A percentile compares a stretch with the other conserved stretches of the same genome.
These are phyloP conservation scores for Acrocephalus kingi DNA, from an alignment of 2,113 vertebrate genomes.

Conservation along the genomic window DNA sequence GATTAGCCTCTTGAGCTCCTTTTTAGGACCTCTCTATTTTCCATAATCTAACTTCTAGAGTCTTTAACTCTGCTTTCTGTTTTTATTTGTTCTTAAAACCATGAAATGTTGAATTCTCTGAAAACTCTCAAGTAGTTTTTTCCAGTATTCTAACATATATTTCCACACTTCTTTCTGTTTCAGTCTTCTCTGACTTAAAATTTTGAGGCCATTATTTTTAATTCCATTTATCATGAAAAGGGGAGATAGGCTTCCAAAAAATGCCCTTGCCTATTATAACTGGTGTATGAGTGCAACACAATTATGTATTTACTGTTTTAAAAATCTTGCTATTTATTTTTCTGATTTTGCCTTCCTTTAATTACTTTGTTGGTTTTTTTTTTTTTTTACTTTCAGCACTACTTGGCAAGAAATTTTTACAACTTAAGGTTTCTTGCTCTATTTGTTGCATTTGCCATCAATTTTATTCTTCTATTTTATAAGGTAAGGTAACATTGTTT, in stretches of 20 bases:
- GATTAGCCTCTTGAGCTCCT: background rate
- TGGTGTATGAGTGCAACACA: background rate
- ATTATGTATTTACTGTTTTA: background rate
- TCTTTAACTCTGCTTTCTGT: background rate
- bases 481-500: conserved; percentile 81
- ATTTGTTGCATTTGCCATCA: conserved; percentile 98
- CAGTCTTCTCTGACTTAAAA: background rate
- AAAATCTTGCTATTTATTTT: background rate
- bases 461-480: conserved; percentile 99
- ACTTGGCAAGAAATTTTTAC: conserved; percentile 98
- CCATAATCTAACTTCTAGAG: background rate
- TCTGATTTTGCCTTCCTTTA: background rate
- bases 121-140: background rate
- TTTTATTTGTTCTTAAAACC: background rate
- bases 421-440: conserved; percentile 95
- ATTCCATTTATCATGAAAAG: background rate
- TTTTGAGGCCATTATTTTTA: background rate
- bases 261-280: background rate
- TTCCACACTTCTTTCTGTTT: background rate
- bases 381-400: conserved; percentile 82
- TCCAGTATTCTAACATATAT: background rate
- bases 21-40: background rate
- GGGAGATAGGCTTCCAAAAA: background rate
- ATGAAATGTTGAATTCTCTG: background rate
- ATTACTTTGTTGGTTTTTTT: background rate